These are phyloP conservation scores for Chrysolina haemoptera DNA, from an alignment of 2,888 invertebrate species.

Conservation along the genomic window DNA sequence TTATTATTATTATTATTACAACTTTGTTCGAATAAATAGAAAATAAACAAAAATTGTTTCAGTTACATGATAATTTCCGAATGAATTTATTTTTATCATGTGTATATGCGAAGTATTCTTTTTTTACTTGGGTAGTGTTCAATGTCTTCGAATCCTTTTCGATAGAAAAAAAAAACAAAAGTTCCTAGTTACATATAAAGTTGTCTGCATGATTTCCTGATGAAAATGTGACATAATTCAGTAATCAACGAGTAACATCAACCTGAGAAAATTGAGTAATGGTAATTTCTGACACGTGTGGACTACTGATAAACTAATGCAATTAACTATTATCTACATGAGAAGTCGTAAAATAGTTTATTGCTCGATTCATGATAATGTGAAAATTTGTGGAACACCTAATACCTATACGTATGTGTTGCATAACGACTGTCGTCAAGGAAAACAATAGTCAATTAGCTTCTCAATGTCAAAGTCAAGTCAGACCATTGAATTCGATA, in stretches of 20 bases:
- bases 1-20: no score
- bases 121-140: no score
- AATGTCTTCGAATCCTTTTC: no score
- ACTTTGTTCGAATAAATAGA: no score
- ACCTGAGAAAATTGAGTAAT: not conserved
- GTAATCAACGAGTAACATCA: not conserved
- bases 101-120: no score
- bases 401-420: not conserved
- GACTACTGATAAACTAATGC: not conserved
- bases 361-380: conserved; percentile 13
- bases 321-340: conserved; percentile 1
- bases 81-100: no score
- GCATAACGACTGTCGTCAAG: conserved; percentile 3
- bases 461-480: conserved; percentile 3
- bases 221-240: no score
- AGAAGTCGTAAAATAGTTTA: not conserved
- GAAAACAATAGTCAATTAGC: conserved; percentile 12
- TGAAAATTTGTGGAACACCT: conserved; percentile 12
- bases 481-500: not conserved
- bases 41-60: no score
- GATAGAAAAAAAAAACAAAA: no score
- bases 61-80: no score
- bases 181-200: no score
- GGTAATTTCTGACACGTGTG: not conserved
- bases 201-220: no score